Evolutionary conservation across 2,113 vertebrate species (phyloP), one percentile per base, ranked within the genome.

Genomic region (Pluvialis apricaria): DNA sequence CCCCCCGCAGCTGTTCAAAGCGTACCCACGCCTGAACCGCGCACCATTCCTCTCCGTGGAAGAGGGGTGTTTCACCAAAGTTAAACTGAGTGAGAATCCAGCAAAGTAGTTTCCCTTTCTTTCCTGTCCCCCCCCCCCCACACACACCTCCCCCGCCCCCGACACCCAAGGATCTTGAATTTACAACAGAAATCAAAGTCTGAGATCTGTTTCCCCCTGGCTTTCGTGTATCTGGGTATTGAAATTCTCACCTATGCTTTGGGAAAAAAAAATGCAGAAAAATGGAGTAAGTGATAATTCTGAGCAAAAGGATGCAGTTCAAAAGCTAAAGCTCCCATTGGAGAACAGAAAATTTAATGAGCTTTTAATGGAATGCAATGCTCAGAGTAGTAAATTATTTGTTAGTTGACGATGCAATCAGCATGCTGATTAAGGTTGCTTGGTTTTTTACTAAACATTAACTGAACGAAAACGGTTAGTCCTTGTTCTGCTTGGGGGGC

Each of bases 321-420:
- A 98, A 97, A 98, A 98, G 92, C 97, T 97, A 97, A 98, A 98
- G 97, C 98, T 98, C 98, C 97, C 98, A 98, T 98, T 98, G 98
- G 98, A 98, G 98, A 98, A 98, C 90, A 98, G 98, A 98, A 98
- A 98, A 98, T 98, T 98, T 98, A 98, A 98, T 98, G 98, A 98
- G 98, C 96, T 98, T 98, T 98, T 98, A 98, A 98, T 98, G 98
- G 98, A 98, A 98, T 98, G 97, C 98, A 97, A 97, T 98, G 98
- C 98, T 98, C 97, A 88, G 97, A 98, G 97, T 98, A 98, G 98
- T 98, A 98, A 98, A 99, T 99, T 98, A 98, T 98, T 98, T 98
- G 98, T 98, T 98, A 98, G 98, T 98, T 98, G 98, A 97, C 66
- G 91, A 98, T 98, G 98, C 98, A 98, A 98, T 98, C 98, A 98